Base-by-base conservation (phyloP, 2,888 invertebrate species). In the Melinopterus prodromus region DNA sequence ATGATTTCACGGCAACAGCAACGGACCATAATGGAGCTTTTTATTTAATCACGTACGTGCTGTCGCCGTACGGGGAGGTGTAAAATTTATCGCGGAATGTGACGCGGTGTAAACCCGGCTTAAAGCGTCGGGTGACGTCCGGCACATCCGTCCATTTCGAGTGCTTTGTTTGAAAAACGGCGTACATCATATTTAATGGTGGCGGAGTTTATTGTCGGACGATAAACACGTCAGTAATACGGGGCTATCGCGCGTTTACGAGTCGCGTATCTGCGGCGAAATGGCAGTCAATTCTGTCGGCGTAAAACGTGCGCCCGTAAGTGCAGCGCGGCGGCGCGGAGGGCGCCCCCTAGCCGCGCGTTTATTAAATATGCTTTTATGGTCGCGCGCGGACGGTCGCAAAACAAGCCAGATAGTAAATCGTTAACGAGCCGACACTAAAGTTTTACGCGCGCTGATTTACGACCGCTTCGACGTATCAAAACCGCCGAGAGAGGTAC, bases 301-400 rank as follows among this genome's bases (percentile, higher is more conserved):
- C 53, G 53, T 53, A 53, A 53, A 53, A 53, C 53, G 53, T 53
- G 53, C 53, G 5, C 53, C 53, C 53, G 5, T 53, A 53, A 53
- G 53, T 53, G 53, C 53, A 53, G 53, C 53, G 53, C 9, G 53
- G 9, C 9, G 35, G 74, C 36, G 14, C 37, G n/a, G 74, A n/a
- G n/a, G 36, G 74, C 37, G 74, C 74, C 74, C 53, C 37, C 37
- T 74, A 37, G 74, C 35, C 35, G 74, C 74, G 74, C 37, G 74
- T 74, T 74, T 74, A 74, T 74, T 74, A 74, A 74, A 74, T 74
- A 74, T 74, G 74, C 74, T 74, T 74, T 74, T 74, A 74, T 53
- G 53, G 53, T n/a, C n/a, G 7, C 53, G 53, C 53, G 53, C 74
- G 35, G 74, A 35, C 35, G 74, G 74, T n/a, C 74, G 74, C 74